These are phyloP conservation scores for Odontomyia ornata DNA, from an alignment of 2,888 invertebrate genomes.

Conservation along the genomic window DNA sequence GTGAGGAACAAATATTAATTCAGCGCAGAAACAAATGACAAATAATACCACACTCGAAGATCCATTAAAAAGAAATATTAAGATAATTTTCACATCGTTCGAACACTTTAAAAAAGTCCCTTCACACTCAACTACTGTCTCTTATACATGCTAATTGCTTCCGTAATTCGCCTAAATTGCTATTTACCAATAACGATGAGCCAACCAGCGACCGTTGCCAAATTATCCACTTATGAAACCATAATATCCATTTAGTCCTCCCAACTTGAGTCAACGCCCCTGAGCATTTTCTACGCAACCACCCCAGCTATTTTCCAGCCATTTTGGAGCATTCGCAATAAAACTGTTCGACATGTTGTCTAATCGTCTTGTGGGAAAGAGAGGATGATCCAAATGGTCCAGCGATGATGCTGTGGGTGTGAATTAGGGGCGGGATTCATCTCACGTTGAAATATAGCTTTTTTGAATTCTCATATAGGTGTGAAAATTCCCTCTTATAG, in stretches of 20 bases:
- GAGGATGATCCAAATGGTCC: slow-evolving; percentile 30
- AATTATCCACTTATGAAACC: not conserved
- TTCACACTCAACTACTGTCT: too few relatives aligned
- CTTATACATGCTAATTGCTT: too few relatives aligned
- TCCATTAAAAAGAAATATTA: too few relatives aligned
- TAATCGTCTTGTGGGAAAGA: not conserved
- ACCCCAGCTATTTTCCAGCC: slow-evolving; percentile 28
- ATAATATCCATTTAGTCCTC: not conserved
- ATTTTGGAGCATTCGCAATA: slow-evolving; percentile 36
- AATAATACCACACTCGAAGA: too few relatives aligned
- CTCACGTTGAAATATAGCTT: slow-evolving; percentile 16
- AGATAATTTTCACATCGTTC: too few relatives aligned
- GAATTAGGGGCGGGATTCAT: slow-evolving; percentile 33
- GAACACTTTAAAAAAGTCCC: too few relatives aligned
- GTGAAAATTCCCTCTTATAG: slow-evolving; percentile 34
- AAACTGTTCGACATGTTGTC: not conserved
- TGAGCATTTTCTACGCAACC: slow-evolving; percentile 4
- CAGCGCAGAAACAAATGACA: too few relatives aligned
- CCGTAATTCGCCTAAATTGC: too few relatives aligned
- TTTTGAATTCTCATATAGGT: slow-evolving; percentile 1
- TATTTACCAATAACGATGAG: too few relatives aligned
- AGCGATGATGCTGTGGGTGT: slow-evolving; percentile 34
- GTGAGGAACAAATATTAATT: too few relatives aligned
- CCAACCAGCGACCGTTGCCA: too few relatives aligned
- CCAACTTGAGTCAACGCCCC: not conserved